A percentile compares a stretch with the other conserved stretches of the same genome.
Conservation (phyloP, 2,113 vertebrate species). For the Mastomys natalensis region DNA sequence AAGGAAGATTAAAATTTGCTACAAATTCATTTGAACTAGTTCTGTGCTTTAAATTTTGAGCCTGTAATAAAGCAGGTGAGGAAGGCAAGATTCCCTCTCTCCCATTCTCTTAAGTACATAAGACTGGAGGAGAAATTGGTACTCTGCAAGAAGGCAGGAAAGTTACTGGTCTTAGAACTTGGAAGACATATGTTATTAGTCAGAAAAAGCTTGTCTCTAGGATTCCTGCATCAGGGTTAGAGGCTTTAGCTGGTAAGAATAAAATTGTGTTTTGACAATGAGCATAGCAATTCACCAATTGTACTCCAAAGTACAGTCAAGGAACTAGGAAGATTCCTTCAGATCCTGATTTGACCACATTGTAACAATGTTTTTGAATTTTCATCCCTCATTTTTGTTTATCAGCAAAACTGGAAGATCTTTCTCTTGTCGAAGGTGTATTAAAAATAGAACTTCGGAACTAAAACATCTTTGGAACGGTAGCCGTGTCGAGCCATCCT, state of each 20-base stretch:
- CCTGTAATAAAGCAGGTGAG: not conserved
- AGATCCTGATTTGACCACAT: constrained; percentile 48
- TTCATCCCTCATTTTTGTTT: constrained; percentile 41
- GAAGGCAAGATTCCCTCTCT: not conserved
- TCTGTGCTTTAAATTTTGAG: not conserved
- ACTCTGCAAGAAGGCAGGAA: not conserved
- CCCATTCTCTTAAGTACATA: not conserved
- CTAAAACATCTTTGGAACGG: constrained; percentile 20
- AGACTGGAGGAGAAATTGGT: not conserved
- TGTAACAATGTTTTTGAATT: constrained; percentile 3
- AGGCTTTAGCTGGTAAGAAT: constrained; percentile 39
- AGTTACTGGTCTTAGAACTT: not conserved
- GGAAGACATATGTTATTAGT: not conserved
- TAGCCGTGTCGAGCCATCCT: constrained; percentile 22
- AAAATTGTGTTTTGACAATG: constrained; percentile 68
- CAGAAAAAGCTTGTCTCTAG: not conserved
- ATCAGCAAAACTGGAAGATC: constrained; percentile 13
- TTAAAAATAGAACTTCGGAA: constrained; percentile 43
- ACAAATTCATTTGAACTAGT: not conserved
- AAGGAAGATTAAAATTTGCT: not conserved
- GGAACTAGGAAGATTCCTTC: constrained; percentile 64
- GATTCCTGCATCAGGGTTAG: not conserved
- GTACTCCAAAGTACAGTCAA: not conserved
- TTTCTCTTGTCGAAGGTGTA: not conserved
- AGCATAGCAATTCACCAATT: not conserved